phyloP scores from a whole-genome alignment of 2,797 vertebrate species.

The Anabacerthia variegaticeps region DNA sequence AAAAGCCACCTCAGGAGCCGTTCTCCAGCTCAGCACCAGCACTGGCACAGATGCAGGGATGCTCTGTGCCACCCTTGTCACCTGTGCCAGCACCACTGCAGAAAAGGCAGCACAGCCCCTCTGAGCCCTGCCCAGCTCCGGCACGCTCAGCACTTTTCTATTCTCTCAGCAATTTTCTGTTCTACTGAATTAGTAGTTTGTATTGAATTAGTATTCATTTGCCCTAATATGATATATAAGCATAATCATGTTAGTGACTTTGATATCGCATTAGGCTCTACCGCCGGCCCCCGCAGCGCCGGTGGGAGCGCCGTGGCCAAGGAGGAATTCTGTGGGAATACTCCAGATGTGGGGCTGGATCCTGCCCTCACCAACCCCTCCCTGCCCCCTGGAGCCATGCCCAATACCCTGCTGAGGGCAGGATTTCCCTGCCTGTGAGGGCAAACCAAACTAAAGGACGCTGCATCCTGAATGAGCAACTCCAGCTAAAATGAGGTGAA shows the following conservation, averaged over 20 bases:
- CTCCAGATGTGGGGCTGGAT: not conserved
- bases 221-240: slow-evolving; percentile 80
- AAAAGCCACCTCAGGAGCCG: not conserved
- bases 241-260: slow-evolving; percentile 79
- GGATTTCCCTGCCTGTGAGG: rapidly evolving
- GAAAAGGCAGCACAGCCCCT: not conserved
- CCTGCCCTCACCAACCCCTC: not conserved
- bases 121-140: not conserved
- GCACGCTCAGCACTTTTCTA: slow-evolving; percentile 61
- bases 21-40: not conserved
- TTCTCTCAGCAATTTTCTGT: slow-evolving; percentile 77
- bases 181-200: slow-evolving; percentile 76
- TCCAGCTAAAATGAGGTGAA: not conserved
- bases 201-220: slow-evolving; percentile 82
- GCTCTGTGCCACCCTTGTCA: not conserved
- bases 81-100: not conserved
- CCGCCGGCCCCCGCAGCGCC: slow-evolving; percentile 16
- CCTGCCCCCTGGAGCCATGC: rapidly evolving
- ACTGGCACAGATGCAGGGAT: not conserved
- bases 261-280: slow-evolving; percentile 75
- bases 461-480: rapidly evolving
- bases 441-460: not conserved
- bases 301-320: rapidly evolving
- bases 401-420: rapidly evolving
- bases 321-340: not conserved